These are phyloP conservation scores for Noctua fimbriata DNA, from an alignment of 2,888 invertebrate species.

Conservation along the genomic window DNA sequence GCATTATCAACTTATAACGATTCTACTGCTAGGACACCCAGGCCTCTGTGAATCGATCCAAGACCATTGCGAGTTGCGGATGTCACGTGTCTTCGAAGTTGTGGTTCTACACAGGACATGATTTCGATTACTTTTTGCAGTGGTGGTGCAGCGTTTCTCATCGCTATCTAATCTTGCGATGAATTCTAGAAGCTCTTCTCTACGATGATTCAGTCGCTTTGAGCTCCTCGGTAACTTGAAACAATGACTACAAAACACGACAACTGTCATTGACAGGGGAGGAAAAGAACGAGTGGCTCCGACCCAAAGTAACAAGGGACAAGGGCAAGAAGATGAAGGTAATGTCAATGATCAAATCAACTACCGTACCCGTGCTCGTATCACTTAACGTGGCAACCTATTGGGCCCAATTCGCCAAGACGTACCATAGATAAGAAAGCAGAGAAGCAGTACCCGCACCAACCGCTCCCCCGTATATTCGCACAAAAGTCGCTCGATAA, in stretches of 20 bases:
- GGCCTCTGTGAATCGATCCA: background rate
- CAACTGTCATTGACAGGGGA: no score
- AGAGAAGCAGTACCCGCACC: background rate
- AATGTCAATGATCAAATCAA: no score
- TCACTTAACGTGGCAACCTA: no score
- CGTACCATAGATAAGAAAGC: background rate
- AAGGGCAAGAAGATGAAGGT: no score
- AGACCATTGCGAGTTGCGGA: background rate
- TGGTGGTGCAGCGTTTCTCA: background rate
- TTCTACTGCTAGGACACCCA: background rate
- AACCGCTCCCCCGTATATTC: constrained; percentile 37
- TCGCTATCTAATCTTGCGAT: background rate
- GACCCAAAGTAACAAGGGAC: background rate
- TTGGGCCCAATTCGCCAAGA: background rate
- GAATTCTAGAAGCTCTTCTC: background rate
- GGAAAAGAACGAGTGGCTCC: no score
- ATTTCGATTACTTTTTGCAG: background rate
- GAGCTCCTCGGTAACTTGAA: background rate
- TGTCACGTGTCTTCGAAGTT: background rate
- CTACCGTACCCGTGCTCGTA: no score
- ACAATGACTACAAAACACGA: background rate
- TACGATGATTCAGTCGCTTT: background rate
- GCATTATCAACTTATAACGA: background rate
- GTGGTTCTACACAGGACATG: background rate
- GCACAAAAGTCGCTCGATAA: constrained; percentile 33